These are phyloP conservation scores for Phortica magna DNA, from an alignment of 2,888 invertebrate species.

Conservation along the genomic window DNA sequence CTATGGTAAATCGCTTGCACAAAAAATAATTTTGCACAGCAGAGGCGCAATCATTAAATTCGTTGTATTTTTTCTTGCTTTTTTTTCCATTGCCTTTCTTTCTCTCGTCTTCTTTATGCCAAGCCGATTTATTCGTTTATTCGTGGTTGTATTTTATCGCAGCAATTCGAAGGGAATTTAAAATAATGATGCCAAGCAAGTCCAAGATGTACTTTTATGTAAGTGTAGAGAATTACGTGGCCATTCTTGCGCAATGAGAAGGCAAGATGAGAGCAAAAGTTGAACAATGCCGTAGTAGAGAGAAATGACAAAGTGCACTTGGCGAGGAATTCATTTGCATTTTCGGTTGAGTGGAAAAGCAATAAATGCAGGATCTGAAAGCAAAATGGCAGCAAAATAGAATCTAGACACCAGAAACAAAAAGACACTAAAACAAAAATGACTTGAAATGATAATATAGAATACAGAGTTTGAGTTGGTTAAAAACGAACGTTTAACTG, in stretches of 20 bases:
- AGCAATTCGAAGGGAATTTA: slow-evolving; percentile 11
- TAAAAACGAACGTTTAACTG: neutral
- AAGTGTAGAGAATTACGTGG: neutral
- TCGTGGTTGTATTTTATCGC: slow-evolving; percentile 16
- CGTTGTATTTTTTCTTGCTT: neutral
- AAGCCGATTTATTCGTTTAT: neutral
- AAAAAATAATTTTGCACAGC: slow-evolving; percentile 12
- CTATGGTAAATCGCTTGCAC: slow-evolving; percentile 5
- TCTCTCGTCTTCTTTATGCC: neutral
- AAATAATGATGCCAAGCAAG: slow-evolving; percentile 26
- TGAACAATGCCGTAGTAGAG: neutral
- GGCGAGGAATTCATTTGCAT: slow-evolving; percentile 45
- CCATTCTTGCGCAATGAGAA: neutral
- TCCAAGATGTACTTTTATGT: neutral
- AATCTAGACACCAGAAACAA: neutral
- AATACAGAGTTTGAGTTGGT: neutral
- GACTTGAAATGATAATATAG: neutral
- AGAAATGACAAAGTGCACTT: slow-evolving; percentile 36
- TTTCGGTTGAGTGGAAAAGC: slow-evolving; percentile 34
- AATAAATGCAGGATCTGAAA: slow-evolving; percentile 18
- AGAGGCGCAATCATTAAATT: slow-evolving; percentile 22
- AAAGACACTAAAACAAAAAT: neutral
- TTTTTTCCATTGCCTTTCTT: neutral
- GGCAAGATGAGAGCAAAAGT: neutral
- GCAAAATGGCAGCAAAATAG: slow-evolving; percentile 8